Percentiles rank a stretch among this genome's conserved stretches.
phyloP scores from a whole-genome alignment of 2,888 invertebrate genomes.

The Drosophila silvestris region DNA sequence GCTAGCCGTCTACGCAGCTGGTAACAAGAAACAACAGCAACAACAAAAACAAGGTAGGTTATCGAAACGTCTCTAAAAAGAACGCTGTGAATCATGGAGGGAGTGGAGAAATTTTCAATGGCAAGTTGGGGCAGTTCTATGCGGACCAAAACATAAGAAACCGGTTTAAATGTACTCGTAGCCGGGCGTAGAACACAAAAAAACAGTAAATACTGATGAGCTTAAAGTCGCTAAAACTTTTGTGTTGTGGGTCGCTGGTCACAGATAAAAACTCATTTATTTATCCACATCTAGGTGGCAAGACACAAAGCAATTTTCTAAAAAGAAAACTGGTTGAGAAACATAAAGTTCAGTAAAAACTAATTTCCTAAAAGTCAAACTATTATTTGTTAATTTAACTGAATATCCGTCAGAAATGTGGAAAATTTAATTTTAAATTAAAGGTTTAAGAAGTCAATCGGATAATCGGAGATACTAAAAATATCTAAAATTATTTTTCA shows the following conservation, averaged over 20 bases:
- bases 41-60: conserved; percentile 68
- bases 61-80: conserved; percentile 11
- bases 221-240: conserved; percentile 26
- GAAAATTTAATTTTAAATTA: not conserved
- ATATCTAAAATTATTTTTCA: not conserved
- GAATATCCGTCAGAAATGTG: not conserved
- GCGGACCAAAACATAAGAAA: conserved; percentile 59
- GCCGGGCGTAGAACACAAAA: conserved; percentile 25
- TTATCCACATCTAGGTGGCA: not conserved
- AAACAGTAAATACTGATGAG: conserved; percentile 34
- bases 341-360: not conserved
- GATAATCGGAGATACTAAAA: not conserved
- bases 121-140: conserved; percentile 50
- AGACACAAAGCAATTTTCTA: not conserved
- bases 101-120: conserved; percentile 53
- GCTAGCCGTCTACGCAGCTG: conserved; percentile 52
- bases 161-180: conserved; percentile 54
- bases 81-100: conserved; percentile 43
- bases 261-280: not conserved
- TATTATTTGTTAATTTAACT: not conserved
- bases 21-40: conserved; percentile 57
- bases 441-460: not conserved
- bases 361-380: not conserved
- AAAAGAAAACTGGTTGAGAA: not conserved
- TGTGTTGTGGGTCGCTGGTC: conserved; percentile 8